phyloP scores from a whole-genome alignment of 2,797 vertebrate species.

The Kryptopterus vitreolus region DNA sequence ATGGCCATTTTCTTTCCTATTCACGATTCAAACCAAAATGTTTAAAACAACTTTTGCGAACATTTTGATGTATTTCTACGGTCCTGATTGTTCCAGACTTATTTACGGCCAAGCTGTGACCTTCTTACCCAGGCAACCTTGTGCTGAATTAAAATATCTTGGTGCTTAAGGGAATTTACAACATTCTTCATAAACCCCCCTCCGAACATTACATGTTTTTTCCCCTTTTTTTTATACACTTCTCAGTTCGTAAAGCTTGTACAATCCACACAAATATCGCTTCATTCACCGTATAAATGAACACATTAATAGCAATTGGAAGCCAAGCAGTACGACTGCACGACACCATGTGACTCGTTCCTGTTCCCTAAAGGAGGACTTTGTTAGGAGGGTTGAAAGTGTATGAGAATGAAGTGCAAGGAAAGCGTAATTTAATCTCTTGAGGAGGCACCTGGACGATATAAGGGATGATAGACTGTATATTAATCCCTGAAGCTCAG shows the following conservation, averaged over 20 bases:
- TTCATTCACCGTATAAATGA: background rate
- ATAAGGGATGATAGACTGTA: background rate
- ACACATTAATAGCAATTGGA: background rate
- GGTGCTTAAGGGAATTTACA: background rate
- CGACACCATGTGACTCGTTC: background rate
- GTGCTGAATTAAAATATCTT: background rate
- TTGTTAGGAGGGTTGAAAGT: background rate
- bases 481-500: background rate
- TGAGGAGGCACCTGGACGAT: background rate
- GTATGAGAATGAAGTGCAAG: background rate
- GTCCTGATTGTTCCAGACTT: background rate
- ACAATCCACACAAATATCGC: background rate
- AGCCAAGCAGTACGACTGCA: background rate
- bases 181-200: background rate
- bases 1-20: background rate
- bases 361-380: background rate
- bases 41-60: background rate
- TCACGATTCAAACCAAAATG: background rate
- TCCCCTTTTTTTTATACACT: background rate
- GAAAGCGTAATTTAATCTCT: background rate
- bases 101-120: background rate
- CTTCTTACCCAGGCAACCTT: background rate
- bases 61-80: background rate
- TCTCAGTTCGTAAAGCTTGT: background rate
- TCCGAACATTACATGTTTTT: background rate